Evolutionary conservation across 2,113 vertebrate genomes (phyloP), one percentile per base, ranked within the genome.

Genomic region (Sebastes fasciatus): DNA sequence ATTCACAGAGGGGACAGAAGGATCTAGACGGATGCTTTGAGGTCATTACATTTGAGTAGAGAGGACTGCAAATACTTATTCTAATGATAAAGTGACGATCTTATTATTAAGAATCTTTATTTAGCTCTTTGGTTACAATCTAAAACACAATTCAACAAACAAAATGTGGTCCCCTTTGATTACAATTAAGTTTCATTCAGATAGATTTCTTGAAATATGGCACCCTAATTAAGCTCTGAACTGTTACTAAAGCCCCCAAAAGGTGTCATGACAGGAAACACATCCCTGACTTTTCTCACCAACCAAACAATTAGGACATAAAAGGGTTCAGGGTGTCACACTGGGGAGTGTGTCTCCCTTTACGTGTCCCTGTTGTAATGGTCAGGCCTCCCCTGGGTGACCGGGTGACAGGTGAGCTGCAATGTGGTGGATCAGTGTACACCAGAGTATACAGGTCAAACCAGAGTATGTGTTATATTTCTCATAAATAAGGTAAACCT

Each of bases 261-360:
- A 89, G 89, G 90, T 89, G 86, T 69, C 46, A 79, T 51, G 74
- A 87, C 88, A 95, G 93, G 90, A 95, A 95, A 89, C 87, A 21
- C 54, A 76, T 77, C 64, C 23, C 80, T 82, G 77, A 86, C 74
- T 86, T 89, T 91, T 93, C 80, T 87, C 89, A 91, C 90, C 83
- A 76, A 45, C 58, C 58, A 40, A 64, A 82, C 85, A 89, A 69
- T 19, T 66, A 77, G 40, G 82, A 92, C 89, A 89, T 93, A 84
- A 95, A 94, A 93, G 88, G 80, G 49, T 13, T 62, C 52, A 45
- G 64, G 84, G 90, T 91, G 91, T 92, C 21, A 88, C 75, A 68
- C 13, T 5, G 42, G 70, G 64, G 77, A 60, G 65, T 74, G 81
- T 73, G 88, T 69, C 66, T n/a, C 72, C n/a, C 80, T 82, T 70